phyloP scores from a whole-genome alignment of 2,113 vertebrate genomes.

The Mesocricetus auratus region DNA sequence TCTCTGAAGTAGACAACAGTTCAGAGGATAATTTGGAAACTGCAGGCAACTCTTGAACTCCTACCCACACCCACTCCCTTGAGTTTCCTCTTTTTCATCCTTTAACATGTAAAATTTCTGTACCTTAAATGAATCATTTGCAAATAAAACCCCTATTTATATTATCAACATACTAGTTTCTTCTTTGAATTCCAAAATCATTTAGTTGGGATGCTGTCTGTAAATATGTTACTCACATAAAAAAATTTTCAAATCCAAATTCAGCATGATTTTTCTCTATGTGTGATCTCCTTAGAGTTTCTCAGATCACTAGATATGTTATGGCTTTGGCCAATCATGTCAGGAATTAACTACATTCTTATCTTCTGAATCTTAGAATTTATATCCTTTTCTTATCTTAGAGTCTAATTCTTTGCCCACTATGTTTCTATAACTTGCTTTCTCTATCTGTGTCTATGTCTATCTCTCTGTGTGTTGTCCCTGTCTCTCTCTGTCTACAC shows the following conservation, averaged over 20 bases:
- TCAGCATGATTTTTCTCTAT: background rate
- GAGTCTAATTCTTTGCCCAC: background rate
- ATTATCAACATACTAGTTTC: background rate
- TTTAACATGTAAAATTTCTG: background rate
- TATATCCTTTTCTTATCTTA: background rate
- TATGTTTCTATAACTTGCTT: background rate
- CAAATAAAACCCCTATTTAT: background rate
- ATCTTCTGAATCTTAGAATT: background rate
- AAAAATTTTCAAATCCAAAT: constrained; percentile 39
- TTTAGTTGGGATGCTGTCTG: background rate
- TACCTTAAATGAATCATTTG: constrained; percentile 17
- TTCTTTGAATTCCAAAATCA: background rate
- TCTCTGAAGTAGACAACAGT: background rate
- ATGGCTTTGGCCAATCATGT: background rate
- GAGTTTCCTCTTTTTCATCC: background rate
- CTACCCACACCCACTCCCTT: background rate
- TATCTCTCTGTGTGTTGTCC: background rate
- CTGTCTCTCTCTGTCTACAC: too few species aligned
- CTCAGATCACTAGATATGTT: background rate
- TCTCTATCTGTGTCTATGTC: background rate
- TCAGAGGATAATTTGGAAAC: background rate
- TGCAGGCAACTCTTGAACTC: background rate
- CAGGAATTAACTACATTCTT: background rate
- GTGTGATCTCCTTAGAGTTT: background rate
- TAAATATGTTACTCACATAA: constrained; percentile 14